Evolutionary conservation across 2,888 invertebrate genomes (phyloP), one percentile per base, ranked within the genome.

Genomic region (Entomobrya multifasciata): DNA sequence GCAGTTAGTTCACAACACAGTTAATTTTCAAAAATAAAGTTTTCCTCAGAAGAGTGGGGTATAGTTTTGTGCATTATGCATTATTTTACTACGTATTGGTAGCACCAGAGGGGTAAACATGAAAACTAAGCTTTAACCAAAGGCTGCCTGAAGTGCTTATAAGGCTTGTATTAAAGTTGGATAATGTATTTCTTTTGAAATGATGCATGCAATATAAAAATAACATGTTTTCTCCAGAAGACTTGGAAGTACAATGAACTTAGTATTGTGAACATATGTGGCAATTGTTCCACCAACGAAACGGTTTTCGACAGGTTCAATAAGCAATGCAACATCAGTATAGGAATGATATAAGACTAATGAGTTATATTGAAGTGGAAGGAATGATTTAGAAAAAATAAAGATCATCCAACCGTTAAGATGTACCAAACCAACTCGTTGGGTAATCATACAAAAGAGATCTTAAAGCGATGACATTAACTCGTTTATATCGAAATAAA

Each of bases 231-330:
- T 52, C 72, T 30, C 49, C 27, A 52, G 52, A 52, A 49, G 17
- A 15, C 17, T 74, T 52, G 52, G 27, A 25, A 22, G 65, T 55
- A 74, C 52, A 74, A 74, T n/a, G n/a, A 20, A 15, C 15, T 20
- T 20, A 47, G 74, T 36, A 74, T 55, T 30, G 30, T 17, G 74
- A 74, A 74, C 55, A 55, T 74, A 74, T 74, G 74, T 27, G 55
- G 17, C 20, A 52, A 55, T 74, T 55, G 36, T 74, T 74, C 55
- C 74, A 55, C 11, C 52, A 11, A 8, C 4, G 36, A 36, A 36
- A 36, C 36, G 36, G 36, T 36, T 36, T 4, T 36, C 36, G 36
- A 36, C 36, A 36, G 8, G 36, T 8, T 36, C 36, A 36, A 11
- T 57, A 22, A 6, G 20, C 57, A 57, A 57, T n/a, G n/a, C n/a